Evolutionary conservation across 2,888 invertebrate genomes (phyloP).

Genomic region (Scaptomyza parva): DNA sequence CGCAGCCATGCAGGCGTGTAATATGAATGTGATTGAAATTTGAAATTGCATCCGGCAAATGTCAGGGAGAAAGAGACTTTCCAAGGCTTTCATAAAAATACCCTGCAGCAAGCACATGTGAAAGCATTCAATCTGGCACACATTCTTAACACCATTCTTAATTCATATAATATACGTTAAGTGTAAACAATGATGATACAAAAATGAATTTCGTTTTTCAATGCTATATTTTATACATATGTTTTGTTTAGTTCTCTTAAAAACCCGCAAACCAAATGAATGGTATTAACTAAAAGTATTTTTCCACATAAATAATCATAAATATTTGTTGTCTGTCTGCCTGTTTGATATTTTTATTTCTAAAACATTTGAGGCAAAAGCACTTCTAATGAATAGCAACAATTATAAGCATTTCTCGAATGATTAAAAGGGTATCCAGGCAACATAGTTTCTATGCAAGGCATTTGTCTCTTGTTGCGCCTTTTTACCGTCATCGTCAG

Average conservation of each 20-base stretch:
- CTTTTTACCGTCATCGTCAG: constrained; percentile 16
- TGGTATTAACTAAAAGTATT: not conserved
- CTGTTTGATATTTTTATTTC: not conserved
- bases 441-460: not conserved
- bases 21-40: constrained; percentile 79
- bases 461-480: constrained; percentile 15
- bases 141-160: constrained; percentile 1
- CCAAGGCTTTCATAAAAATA: constrained; percentile 1
- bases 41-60: constrained; percentile 77
- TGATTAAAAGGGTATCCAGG: constrained; percentile 11
- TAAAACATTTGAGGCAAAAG: not conserved
- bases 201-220: not conserved
- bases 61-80: constrained; percentile 40
- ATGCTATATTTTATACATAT: not conserved
- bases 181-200: constrained; percentile 4
- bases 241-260: not conserved
- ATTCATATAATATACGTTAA: not conserved
- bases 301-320: not conserved
- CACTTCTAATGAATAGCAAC: not conserved
- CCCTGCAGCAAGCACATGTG: constrained; percentile 6
- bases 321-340: not conserved
- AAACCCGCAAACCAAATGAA: not conserved
- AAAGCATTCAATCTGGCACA: not conserved
- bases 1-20: constrained; percentile 67
- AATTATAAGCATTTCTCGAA: not conserved